Percentiles rank a stretch among this genome's conserved stretches.
Evolutionary conservation across 2,888 invertebrate species (phyloP).

Genomic region (Andrena trimmerana): DNA sequence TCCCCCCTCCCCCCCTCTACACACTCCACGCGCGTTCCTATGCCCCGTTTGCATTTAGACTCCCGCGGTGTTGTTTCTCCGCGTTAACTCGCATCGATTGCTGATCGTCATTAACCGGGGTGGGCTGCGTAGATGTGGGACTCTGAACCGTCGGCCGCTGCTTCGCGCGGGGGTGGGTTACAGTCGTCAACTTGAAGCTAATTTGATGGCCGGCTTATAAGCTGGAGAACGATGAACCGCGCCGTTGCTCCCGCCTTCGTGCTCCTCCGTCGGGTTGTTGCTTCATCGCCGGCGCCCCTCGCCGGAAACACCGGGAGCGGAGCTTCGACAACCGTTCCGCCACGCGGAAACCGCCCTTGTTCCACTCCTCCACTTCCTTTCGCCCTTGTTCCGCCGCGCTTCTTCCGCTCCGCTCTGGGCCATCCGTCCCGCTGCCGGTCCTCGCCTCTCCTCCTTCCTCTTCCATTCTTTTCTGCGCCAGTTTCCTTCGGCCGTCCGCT

Average conservation of each 20-base stretch:
- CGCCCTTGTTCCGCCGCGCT: constrained; percentile 10
- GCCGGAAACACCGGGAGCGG: background rate
- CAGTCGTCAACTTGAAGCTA: too few species aligned
- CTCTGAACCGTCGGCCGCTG: too few species aligned
- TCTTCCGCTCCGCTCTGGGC: constrained; percentile 4
- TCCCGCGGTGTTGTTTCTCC: background rate
- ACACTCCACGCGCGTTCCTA: background rate
- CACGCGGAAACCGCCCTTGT: constrained; percentile 44
- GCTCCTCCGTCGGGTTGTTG: too few species aligned
- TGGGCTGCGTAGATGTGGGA: too few species aligned
- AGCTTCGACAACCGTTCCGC: background rate
- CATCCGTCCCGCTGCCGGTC: background rate
- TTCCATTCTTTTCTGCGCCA: background rate
- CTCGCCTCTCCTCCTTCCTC: background rate
- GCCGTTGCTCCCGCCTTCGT: too few species aligned
- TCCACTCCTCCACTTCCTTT: background rate
- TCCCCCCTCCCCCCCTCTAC: background rate
- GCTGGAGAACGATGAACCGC: too few species aligned
- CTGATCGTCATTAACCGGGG: too few species aligned
- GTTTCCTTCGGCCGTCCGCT: constrained; percentile 32
- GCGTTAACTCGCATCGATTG: too few species aligned
- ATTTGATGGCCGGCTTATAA: too few species aligned
- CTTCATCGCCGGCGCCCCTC: too few species aligned
- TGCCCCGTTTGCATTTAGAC: constrained; percentile 3
- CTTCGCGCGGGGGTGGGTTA: too few species aligned